These are phyloP conservation scores for Pagrus major DNA, from an alignment of 2,113 vertebrate genomes.

Conservation along the genomic window DNA sequence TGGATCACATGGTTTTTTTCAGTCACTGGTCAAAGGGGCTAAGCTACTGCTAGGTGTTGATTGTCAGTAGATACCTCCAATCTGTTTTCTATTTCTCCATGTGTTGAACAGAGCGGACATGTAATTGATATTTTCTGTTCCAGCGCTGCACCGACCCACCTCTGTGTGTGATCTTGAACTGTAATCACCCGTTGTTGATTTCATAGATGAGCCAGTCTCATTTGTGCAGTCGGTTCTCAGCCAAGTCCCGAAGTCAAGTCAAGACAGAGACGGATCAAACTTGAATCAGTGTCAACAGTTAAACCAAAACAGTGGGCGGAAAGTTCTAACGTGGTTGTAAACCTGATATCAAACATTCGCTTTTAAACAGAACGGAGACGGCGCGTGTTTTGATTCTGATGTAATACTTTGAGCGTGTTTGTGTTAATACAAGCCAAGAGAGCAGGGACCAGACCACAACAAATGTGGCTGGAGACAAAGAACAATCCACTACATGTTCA, in stretches of 20 bases:
- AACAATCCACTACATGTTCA: not conserved
- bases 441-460: slow-evolving; percentile 26
- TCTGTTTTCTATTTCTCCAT: not conserved
- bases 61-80: no score
- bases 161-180: not conserved
- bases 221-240: not conserved
- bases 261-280: not conserved
- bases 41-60: not conserved
- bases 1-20: no score
- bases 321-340: slow-evolving; percentile 4
- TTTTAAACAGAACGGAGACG: not conserved
- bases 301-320: not conserved
- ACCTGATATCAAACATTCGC: not conserved
- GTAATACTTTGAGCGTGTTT: slow-evolving; percentile 12
- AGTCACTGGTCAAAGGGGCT: no score
- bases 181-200: slow-evolving; percentile 10
- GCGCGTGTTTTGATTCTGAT: slow-evolving; percentile 11
- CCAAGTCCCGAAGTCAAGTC: slow-evolving; percentile 1
- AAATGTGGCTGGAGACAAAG: not conserved
- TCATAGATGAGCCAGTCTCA: slow-evolving; percentile 3
- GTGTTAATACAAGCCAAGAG: slow-evolving; percentile 26
- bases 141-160: not conserved
- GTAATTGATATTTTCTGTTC: not conserved
- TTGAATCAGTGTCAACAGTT: not conserved
- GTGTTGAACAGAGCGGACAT: not conserved